A percentile compares a stretch with the other conserved stretches of the same genome.
phyloP scores from a whole-genome alignment of 2,888 invertebrate species.

The Ariolimax columbianus region DNA sequence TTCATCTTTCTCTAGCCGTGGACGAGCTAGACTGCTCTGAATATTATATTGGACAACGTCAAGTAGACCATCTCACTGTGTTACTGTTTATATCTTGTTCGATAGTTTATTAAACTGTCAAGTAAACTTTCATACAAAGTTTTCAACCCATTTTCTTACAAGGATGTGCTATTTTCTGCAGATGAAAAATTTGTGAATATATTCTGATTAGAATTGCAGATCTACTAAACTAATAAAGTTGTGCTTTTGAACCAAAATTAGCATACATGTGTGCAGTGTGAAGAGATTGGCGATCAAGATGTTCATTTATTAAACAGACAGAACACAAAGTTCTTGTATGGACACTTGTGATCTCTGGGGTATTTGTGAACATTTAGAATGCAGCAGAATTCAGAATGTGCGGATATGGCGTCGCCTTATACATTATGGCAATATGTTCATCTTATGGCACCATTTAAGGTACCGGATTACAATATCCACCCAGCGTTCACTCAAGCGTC shows the following conservation, averaged over 20 bases:
- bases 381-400: background rate
- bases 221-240: background rate
- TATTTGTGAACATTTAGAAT: background rate
- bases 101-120: background rate
- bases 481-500: constrained; percentile 65
- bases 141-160: background rate
- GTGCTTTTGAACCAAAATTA: background rate
- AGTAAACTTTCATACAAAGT: background rate
- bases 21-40: background rate
- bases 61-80: background rate
- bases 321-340: background rate
- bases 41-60: constrained; percentile 18
- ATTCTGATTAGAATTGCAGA: background rate
- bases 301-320: background rate
- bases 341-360: background rate
- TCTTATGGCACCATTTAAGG: constrained; percentile 55
- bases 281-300: background rate
- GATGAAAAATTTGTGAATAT: background rate
- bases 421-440: constrained; percentile 58
- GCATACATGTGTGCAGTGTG: background rate
- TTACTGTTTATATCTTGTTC: background rate
- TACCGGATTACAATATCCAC: constrained; percentile 64
- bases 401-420: constrained; percentile 41
- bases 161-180: background rate
- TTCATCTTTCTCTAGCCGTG: background rate